Evolutionary conservation across 2,113 vertebrate species (phyloP), one percentile per base, ranked within the genome.

Genomic region (Hypanus sabinus): DNA sequence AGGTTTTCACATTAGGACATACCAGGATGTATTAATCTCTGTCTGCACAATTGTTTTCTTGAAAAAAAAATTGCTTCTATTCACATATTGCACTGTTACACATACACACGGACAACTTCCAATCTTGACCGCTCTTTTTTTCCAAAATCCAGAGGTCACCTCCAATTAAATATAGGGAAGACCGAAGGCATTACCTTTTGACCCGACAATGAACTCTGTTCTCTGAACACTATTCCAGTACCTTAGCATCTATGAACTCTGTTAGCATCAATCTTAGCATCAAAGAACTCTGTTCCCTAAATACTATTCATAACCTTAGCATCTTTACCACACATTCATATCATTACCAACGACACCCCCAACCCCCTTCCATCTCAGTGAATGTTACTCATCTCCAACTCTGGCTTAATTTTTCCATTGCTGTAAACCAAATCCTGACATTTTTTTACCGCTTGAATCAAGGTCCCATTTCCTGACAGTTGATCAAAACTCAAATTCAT

Each of bases 41-140:
- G 85, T 60, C 85, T 65, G 30, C 85, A 90, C 60, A 65, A 90
- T 68, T n/a, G n/a, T 88, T 88, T n/a, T 90, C 27, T 65, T 68
- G 85, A 90, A 30, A 73, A 62, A 46, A n/a, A 46, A 16, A 55
- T n/a, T 27, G 14, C 85, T 90, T 60, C 14, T 90, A n/a, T 68
- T 90, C n/a, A 33, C 8, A 20, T 65, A 18, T 65, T 65, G 57
- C 16, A 14, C 27, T 87, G 55, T 62, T 85, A 16, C 81, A 12
- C 57, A 87, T 60, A 24, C 3, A 33, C 30, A 14, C 27, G 7
- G 85, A 65, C 24, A 62, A 62, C 30, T 57, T n/a, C 55, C 83
- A 87, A 7, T 27, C 10, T 14, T 27, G 14, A 88, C 30, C 85
- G 6, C 30, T 60, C 85, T 60, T 14, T 30, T 62, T 73, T 73